Percentiles rank a stretch among this genome's conserved stretches.
These are phyloP conservation scores for Furnarius figulus DNA, from an alignment of 2,113 vertebrate genomes.

Conservation along the genomic window DNA sequence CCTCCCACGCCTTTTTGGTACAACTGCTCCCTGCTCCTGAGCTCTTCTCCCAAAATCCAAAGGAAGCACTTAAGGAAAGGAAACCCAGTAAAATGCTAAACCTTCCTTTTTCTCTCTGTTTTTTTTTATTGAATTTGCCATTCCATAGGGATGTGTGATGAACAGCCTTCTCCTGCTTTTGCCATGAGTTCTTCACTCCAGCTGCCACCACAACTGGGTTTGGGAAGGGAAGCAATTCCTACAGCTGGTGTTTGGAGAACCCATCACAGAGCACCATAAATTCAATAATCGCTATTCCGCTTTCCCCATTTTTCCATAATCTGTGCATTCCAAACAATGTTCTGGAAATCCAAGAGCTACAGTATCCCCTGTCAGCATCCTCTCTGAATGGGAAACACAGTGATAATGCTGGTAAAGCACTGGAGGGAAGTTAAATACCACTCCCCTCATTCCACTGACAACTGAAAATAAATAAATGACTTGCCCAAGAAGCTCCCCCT, in stretches of 20 bases:
- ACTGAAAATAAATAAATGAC: background rate
- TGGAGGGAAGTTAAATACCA: background rate
- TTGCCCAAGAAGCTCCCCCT: background rate
- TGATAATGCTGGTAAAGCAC: background rate
- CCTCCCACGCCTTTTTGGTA: background rate
- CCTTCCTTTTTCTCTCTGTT: background rate
- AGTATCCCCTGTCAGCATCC: background rate
- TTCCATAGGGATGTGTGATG: background rate
- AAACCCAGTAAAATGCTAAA: background rate
- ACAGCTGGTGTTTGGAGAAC: background rate
- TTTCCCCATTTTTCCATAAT: background rate
- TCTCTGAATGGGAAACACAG: background rate
- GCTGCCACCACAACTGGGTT: background rate
- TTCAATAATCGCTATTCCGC: background rate
- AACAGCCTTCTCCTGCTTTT: fast-evolving
- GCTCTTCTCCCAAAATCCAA: background rate
- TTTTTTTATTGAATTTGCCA: background rate
- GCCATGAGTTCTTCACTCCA: fast-evolving
- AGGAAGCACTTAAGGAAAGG: background rate
- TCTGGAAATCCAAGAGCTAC: background rate
- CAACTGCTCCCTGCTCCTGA: background rate
- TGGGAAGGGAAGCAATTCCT: background rate
- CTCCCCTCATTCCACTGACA: background rate
- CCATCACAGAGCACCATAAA: background rate
- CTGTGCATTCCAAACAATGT: background rate